Evolutionary conservation across 2,797 vertebrate genomes (phyloP), one percentile per base, ranked within the genome.

Genomic region (Coreius guichenoti): DNA sequence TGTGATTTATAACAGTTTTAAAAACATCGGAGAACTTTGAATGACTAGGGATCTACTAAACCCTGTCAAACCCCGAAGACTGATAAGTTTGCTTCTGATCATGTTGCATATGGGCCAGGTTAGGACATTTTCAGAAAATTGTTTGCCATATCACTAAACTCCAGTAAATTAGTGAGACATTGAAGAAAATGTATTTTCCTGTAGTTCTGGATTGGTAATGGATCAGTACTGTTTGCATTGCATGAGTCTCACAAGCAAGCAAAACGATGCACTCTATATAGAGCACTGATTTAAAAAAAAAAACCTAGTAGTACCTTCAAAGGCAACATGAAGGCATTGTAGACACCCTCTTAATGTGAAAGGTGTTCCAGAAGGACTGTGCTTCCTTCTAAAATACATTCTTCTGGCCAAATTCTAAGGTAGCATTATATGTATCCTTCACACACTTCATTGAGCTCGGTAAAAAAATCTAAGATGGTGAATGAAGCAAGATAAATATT

Each of bases 1-100:
- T 76, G 23, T 21, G 31, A 43, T 21, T 83, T 70, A 49, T 73
- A 80, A 49, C 13, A 14, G 33, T 47, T 80, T 84, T 21, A 4
- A 33, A 75, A 31, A 21, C 13, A 17, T 31, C 3, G 16, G 29
- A 63, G 7, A 63, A 63, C 61, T 63, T 63, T 63, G 5, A 63
- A 29, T 29, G 39, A 47, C 68, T 51, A 26, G 23, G 13, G 14
- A 61, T 83, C 36, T 29, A 17, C 56, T 39, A 63, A 61, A 26
- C 45, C n/a, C n/a, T 3, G 56, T 29, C 54, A 13, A 29, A 45
- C 8, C 31, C 31, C 0, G n/a, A 17, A 31, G 36, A 33, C 39
- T 76, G 61, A 83, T 65, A 19, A 8, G 73, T 58, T 79, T 83
- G 70, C 81, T 79, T 61, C 12, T 43, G 36, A 82, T 79, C 36